phyloP scores from a whole-genome alignment of 2,797 vertebrate species.

The Sus cebifrons region DNA sequence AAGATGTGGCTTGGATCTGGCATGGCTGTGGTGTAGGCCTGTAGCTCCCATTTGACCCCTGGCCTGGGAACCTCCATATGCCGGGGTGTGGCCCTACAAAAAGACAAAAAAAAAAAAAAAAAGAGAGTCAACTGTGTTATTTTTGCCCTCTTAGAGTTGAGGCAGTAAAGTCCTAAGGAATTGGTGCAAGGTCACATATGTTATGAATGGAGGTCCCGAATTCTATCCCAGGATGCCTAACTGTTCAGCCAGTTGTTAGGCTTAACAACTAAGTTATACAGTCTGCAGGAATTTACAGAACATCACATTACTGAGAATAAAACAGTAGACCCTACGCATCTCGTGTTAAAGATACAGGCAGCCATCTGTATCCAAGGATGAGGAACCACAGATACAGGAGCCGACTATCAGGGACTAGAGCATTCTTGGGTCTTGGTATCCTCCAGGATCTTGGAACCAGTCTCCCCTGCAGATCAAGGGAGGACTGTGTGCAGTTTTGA shows the following conservation, averaged over 20 bases:
- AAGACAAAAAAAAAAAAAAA: too few relatives aligned
- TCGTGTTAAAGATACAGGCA: neutral
- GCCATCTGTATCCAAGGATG: neutral
- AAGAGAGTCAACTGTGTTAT: neutral
- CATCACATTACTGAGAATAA: neutral
- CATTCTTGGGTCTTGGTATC: neutral
- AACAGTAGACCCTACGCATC: neutral
- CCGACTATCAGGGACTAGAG: neutral
- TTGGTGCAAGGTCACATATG: neutral
- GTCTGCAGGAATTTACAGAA: neutral
- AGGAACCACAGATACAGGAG: neutral
- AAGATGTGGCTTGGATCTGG: too few relatives aligned
- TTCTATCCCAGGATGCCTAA: neutral
- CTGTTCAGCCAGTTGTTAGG: neutral
- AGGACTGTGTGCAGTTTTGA: neutral
- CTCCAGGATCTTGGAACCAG: neutral
- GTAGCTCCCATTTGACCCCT: too few relatives aligned
- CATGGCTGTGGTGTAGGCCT: too few relatives aligned
- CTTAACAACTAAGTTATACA: neutral
- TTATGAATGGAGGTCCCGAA: neutral
- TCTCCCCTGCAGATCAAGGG: neutral
- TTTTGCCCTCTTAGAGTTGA: neutral
- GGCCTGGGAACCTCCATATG: too few relatives aligned
- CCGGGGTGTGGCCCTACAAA: too few relatives aligned
- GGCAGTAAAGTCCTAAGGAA: neutral